These are phyloP conservation scores for Neodiprion pinetum DNA, from an alignment of 1,140 invertebrate genomes.

Conservation along the genomic window DNA sequence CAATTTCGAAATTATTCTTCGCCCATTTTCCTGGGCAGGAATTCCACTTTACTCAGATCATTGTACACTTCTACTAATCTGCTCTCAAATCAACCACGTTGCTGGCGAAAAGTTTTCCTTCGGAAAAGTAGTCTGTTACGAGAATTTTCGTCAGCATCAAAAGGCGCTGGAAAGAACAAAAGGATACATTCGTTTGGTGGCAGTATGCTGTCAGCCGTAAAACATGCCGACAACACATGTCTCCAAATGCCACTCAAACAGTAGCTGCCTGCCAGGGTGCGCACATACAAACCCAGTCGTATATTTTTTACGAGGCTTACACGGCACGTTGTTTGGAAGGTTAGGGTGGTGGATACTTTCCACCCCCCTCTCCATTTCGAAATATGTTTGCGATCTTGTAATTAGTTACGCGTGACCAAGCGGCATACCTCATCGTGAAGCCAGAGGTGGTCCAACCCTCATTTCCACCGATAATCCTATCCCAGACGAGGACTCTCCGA, in stretches of 20 bases:
- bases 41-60: no score
- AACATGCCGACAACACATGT: constrained; percentile 33
- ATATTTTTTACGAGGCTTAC: constrained; percentile 10
- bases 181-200: no score
- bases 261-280: not conserved
- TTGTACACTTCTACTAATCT: no score
- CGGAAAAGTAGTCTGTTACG: no score
- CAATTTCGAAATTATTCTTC: no score
- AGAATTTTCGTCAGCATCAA: no score
- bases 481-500: no score
- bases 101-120: no score
- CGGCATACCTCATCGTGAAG: not conserved
- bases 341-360: not conserved
- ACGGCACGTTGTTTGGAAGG: not conserved
- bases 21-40: no score
- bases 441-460: not conserved
- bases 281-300: no score
- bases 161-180: no score
- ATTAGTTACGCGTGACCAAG: not conserved
- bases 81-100: no score
- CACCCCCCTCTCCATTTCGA: not conserved
- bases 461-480: not conserved
- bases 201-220: constrained; percentile 22
- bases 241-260: constrained; percentile 13
- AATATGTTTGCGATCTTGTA: constrained; percentile 1